These are phyloP conservation scores for Tachyglossus aculeatus DNA, from an alignment of 2,797 vertebrate genomes.

Conservation along the genomic window DNA sequence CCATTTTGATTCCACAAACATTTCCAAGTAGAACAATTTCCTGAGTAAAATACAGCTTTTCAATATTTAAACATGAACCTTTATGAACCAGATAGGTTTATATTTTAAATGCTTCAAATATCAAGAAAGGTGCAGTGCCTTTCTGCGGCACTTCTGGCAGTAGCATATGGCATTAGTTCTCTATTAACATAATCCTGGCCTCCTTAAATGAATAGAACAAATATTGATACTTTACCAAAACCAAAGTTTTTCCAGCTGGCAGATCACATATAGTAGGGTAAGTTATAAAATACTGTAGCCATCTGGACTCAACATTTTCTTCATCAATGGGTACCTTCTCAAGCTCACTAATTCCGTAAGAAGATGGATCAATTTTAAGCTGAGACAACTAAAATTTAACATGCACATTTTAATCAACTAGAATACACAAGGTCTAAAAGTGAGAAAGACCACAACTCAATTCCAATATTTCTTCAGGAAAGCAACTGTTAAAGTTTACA, in stretches of 20 bases:
- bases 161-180: slow-evolving; percentile 38
- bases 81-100: too few species aligned
- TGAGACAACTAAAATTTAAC: slow-evolving; percentile 27
- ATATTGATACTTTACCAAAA: slow-evolving; percentile 63
- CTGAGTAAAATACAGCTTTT: slow-evolving; percentile 56
- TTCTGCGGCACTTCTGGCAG: slow-evolving; percentile 41
- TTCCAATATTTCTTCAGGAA: slow-evolving; percentile 24
- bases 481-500: slow-evolving; percentile 25
- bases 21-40: slow-evolving; percentile 67
- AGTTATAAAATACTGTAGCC: slow-evolving; percentile 45
- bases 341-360: slow-evolving; percentile 39
- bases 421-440: slow-evolving; percentile 22
- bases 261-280: slow-evolving; percentile 64
- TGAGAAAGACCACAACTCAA: slow-evolving; percentile 10
- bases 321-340: slow-evolving; percentile 44
- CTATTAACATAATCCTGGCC: slow-evolving; percentile 54
- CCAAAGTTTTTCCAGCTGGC: slow-evolving; percentile 62
- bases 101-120: slow-evolving; percentile 42
- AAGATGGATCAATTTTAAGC: slow-evolving; percentile 34
- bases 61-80: too few species aligned
- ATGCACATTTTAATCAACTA: slow-evolving; percentile 20
- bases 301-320: slow-evolving; percentile 53
- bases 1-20: slow-evolving; percentile 69
- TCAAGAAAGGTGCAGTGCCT: slow-evolving; percentile 42
- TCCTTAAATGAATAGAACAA: slow-evolving; percentile 59